A percentile compares a stretch with the other conserved stretches of the same genome.
These are phyloP conservation scores for Augiades crinisus DNA, from an alignment of 2,888 invertebrate genomes.

Conservation along the genomic window DNA sequence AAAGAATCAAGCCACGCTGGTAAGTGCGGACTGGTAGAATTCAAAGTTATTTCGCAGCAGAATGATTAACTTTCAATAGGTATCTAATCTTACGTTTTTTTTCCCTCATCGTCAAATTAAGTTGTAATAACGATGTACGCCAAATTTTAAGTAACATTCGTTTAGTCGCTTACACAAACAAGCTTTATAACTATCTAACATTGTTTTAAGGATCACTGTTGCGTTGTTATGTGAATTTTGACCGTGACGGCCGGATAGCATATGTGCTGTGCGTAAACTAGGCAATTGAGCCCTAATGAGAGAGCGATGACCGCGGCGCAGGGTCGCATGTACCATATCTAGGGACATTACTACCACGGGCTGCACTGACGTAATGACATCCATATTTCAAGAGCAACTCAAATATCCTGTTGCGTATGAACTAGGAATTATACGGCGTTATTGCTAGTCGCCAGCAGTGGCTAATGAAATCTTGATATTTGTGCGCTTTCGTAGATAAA, in stretches of 20 bases:
- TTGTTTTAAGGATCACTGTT: too few relatives aligned
- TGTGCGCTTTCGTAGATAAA: not conserved
- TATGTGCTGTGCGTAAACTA: slow-evolving; percentile 42
- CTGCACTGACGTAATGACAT: slow-evolving; percentile 18
- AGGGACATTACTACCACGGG: slow-evolving; percentile 20
- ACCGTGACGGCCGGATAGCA: slow-evolving; percentile 25
- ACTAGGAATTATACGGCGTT: not conserved
- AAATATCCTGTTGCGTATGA: slow-evolving; percentile 11
- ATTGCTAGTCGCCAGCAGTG: not conserved
- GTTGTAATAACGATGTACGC: too few relatives aligned
- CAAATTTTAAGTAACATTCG: not conserved
- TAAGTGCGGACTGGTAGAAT: too few relatives aligned
- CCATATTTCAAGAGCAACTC: slow-evolving; percentile 24
- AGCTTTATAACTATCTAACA: not conserved
- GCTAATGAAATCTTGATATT: not conserved
- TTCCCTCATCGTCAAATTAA: too few relatives aligned
- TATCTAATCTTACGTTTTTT: too few relatives aligned
- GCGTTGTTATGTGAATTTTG: slow-evolving; percentile 20
- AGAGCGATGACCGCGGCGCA: slow-evolving; percentile 39
- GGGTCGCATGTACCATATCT: slow-evolving; percentile 37
- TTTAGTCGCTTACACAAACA: not conserved
- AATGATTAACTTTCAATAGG: too few relatives aligned
- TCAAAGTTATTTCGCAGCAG: too few relatives aligned
- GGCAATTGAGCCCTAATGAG: slow-evolving; percentile 43
- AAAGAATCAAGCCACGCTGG: too few relatives aligned